Base-by-base conservation (phyloP, 2,888 invertebrate species). In the Himalopsyche tibetana region DNA sequence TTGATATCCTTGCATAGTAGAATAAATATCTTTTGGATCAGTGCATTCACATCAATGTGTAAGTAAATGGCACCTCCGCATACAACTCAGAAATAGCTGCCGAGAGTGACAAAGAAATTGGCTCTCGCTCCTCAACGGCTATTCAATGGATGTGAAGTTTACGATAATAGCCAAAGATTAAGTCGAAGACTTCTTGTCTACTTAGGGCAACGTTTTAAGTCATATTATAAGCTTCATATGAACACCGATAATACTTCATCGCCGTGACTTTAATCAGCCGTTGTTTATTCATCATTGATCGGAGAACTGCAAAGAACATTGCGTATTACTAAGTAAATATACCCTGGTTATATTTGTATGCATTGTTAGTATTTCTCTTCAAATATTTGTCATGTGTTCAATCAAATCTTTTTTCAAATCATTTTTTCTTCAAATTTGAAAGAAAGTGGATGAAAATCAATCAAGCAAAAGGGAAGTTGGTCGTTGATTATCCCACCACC, bases 91-190 rank as follows among this genome's bases (percentile, higher is more conserved):
- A 36, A 74, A 19, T 38, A 38, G 74, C 74, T 74, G 74, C 74
- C 74, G 74, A 36, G 74, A 74, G 74, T 74, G 74, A 74, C 74
- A 74, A 74, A 74, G 74, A 74, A 74, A 74, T 74, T 74, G 74
- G 74, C 74, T 74, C 74, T 74, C 74, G 74, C 28, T 36, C 19
- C 15, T 74, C 74, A 74, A 36, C 74, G 36, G 38, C 74, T 36
- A 74, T 74, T 74, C 74, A 74, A 74, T 36, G 74, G 74, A 74
- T 38, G 74, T 74, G 74, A 74, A 74, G 74, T 74, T 74, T 74
- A 74, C 74, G 74, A 74, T 74, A 74, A 74, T 74, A 74, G 36
- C 36, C 74, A 36, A 36, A 74, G 74, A 74, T 74, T 74, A 74
- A 74, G 36, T 36, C 74, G 9, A 74, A 74, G 74, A 36, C 38